Evolutionary conservation across 2,113 vertebrate genomes (phyloP), one percentile per base, ranked within the genome.

Genomic region (Hymenochirus boettgeri): DNA sequence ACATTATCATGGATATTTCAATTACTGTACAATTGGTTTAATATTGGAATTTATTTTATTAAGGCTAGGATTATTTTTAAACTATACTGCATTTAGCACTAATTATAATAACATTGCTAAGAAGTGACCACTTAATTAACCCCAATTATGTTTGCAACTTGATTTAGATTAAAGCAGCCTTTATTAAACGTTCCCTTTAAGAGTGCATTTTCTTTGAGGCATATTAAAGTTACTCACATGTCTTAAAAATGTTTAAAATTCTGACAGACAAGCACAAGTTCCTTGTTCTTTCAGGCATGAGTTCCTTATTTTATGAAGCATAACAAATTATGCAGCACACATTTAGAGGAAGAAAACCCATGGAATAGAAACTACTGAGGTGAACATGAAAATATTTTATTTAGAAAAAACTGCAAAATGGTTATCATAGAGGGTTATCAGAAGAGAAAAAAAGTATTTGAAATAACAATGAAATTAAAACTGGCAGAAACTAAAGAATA

Each of bases 291-390:
- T 61, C 48, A 71, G 62, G 61, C 56, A 47, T 23, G 62, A 54
- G 50, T 37, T 71, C 35, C 19, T 61, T 25, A 60, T 65, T 65
- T 65, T 65, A 21, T 48, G 37, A 61, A 59, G 56, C 56, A 55
- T 65, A 35, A 46, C 33, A 61, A 63, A 46, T 54, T 71, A 61
- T 55, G 22, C 29, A 54, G 33, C 13, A 42, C 12, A 13, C 8
- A 48, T 66, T 24, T 72, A 59, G 27, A 50, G 19, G 61, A 57
- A 60, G 2, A 47, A 27, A n/a, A 62, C 19, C 31, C 9, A 13
- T 3, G 11, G 27, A 39, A 50, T 25, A 39, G 10, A 29, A 35
- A 50, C 24, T 52, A 25, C 12, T 51, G 57, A 21, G 37, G 23
- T 21, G 51, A 50, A 26, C 35, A 58, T 29, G 22, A 66, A 66